Evolutionary conservation across 1,140 invertebrate species (phyloP).

Genomic region (Pachyrhynchus sulphureomaculatus): DNA sequence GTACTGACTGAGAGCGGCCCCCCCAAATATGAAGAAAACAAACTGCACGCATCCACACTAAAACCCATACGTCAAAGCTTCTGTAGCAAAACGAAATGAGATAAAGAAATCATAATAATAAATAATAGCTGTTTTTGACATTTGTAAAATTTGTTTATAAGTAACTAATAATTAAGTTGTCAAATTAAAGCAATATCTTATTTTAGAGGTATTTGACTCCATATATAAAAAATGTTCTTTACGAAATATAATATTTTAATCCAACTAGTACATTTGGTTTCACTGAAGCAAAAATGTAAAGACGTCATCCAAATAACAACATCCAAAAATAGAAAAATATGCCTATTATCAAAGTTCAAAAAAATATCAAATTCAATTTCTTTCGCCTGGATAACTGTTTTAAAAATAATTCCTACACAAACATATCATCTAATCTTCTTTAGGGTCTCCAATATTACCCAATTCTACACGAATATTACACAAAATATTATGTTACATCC

Average conservation of each 20-base stretch:
- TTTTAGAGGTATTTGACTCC: too few species aligned
- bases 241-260: constrained; percentile 21
- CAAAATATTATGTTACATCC: constrained; percentile 33
- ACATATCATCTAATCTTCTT: constrained; percentile 30
- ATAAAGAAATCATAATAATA: too few species aligned
- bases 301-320: not conserved
- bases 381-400: constrained; percentile 27
- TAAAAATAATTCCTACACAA: constrained; percentile 32
- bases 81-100: too few species aligned
- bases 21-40: too few species aligned
- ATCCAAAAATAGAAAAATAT: constrained; percentile 25
- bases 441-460: constrained; percentile 21
- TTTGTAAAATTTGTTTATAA: too few species aligned
- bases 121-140: too few species aligned
- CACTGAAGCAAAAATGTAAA: constrained; percentile 20
- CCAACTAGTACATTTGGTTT: not conserved
- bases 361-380: constrained; percentile 25
- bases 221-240: too few species aligned
- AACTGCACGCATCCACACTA: too few species aligned
- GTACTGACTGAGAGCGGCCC: too few species aligned
- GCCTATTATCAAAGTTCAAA: not conserved
- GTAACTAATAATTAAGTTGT: too few species aligned
- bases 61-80: too few species aligned
- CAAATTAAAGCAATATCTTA: too few species aligned
- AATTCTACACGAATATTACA: constrained; percentile 28